Percentiles rank a stretch among this genome's conserved stretches.
phyloP scores from a whole-genome alignment of 2,888 invertebrate genomes.

The Euproctis similis region DNA sequence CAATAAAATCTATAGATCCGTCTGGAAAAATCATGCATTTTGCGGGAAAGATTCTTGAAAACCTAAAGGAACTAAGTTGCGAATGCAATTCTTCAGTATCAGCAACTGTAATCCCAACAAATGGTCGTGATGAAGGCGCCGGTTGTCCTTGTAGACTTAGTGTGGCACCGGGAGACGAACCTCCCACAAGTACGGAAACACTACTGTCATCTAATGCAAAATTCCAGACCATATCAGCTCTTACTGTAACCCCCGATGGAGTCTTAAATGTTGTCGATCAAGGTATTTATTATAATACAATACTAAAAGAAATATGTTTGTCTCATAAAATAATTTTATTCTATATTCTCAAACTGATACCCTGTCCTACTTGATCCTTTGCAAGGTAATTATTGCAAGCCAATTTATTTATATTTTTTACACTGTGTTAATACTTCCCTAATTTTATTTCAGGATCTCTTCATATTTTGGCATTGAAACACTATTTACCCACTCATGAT shows the following conservation, averaged over 20 bases:
- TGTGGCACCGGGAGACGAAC: constrained; percentile 76
- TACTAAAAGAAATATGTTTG: no score
- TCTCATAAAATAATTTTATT: no score
- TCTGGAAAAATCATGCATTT: constrained; percentile 93
- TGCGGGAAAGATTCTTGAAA: constrained; percentile 88
- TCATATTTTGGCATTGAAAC: constrained; percentile 89
- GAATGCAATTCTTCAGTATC: constrained; percentile 76
- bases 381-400: not conserved
- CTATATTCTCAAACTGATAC: no score
- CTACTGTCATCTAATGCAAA: constrained; percentile 92
- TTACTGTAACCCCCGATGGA: constrained; percentile 97
- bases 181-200: constrained; percentile 87
- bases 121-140: constrained; percentile 55
- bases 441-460: constrained; percentile 77
- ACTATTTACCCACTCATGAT: constrained; percentile 90
- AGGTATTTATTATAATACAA: constrained; percentile 57
- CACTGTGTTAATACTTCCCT: not conserved
- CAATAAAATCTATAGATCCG: constrained; percentile 89
- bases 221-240: constrained; percentile 90
- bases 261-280: constrained; percentile 96
- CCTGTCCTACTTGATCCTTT: no score
- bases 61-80: constrained; percentile 71
- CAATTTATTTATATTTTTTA: not conserved
- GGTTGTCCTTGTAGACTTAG: constrained; percentile 69
- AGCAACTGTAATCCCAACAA: constrained; percentile 66